These are phyloP conservation scores for Sebastes oblongus DNA, from an alignment of 2,797 vertebrate genomes.

Conservation along the genomic window DNA sequence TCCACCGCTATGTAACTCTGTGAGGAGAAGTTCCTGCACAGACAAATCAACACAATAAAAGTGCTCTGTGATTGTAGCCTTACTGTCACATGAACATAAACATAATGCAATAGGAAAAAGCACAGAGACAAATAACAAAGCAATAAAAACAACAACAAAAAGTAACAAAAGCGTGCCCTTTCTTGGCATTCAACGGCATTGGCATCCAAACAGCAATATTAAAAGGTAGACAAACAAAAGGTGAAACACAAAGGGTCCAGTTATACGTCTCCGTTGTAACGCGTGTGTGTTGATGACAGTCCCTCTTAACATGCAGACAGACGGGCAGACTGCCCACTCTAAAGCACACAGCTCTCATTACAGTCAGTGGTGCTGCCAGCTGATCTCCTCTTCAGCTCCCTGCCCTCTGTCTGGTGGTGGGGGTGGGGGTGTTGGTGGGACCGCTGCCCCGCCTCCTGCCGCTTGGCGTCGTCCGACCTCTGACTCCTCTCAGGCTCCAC, in stretches of 20 bases:
- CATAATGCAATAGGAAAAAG: background rate
- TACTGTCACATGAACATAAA: conserved; percentile 27
- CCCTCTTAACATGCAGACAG: conserved; percentile 67
- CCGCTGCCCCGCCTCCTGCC: conserved; percentile 36
- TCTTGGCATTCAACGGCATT: conserved; percentile 34
- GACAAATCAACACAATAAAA: conserved; percentile 7
- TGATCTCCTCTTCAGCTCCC: conserved; percentile 85
- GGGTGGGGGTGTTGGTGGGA: conserved; percentile 35
- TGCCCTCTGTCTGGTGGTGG: conserved; percentile 79
- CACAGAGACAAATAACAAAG: conserved; percentile 18
- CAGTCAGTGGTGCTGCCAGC: conserved; percentile 69
- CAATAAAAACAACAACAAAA: conserved; percentile 17
- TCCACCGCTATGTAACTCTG: background rate
- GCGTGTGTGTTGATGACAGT: conserved; percentile 32
- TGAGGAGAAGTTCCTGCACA: background rate
- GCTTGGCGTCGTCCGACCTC: conserved; percentile 59
- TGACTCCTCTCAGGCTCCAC: conserved; percentile 81
- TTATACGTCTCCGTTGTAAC: conserved; percentile 8
- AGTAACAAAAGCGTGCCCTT: conserved; percentile 23
- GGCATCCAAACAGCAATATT: conserved; percentile 44
- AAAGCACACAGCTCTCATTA: conserved; percentile 83
- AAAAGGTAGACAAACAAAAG: conserved; percentile 30
- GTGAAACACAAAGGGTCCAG: conserved; percentile 34
- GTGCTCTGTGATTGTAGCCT: background rate
- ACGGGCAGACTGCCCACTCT: conserved; percentile 50